Base-by-base conservation (phyloP, 1,140 invertebrate genomes). In the Conus ventricosus region DNA sequence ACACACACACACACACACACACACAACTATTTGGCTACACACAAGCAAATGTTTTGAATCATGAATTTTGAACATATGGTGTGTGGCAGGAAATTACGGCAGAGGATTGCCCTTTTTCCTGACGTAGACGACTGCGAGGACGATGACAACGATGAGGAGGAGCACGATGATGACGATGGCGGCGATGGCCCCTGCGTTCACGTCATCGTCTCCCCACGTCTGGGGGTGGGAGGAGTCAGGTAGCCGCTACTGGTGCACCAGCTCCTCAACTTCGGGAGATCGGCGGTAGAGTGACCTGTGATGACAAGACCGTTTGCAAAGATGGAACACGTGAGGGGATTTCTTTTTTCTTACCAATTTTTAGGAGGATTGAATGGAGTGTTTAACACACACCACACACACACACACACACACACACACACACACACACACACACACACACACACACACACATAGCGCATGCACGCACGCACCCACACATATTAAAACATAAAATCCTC, bases 101-200 rank as follows among this genome's bases (percentile, higher is more conserved):
- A 83, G 39, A 15, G 81, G 81, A 23, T 83, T 83, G 25, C 81
- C 81, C 53, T 83, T 83, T 51, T 51, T 83, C 81, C 81, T 53
- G 53, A 83, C 54, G 53, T 83, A 83, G 81, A 83, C 23, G 81
- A 83, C 81, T 4, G 55, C 10, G 20, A 83, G 23, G 13, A 83
- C 81, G 81, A 55, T n/a, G 54, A 55, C 20, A 53, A 57, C 81
- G 81, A 55, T 55, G 53, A 83, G 5, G 53, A 83, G 51, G 54
- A 83, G 81, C 5, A 83, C 5, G 53, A 51, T 15, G 81, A 83
- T 83, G 54, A 83, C 54, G 81, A 51, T 13, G 53, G 25, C 81
- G 23, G 20, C 81, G 25, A 83, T 83, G 81, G 81, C 81, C 53
- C 81, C 81, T 10, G 17, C 53, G 23, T 83, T 57, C 1, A 0